Conservation (phyloP, 2,113 vertebrate genomes). For the Microcebus griseorufus region DNA sequence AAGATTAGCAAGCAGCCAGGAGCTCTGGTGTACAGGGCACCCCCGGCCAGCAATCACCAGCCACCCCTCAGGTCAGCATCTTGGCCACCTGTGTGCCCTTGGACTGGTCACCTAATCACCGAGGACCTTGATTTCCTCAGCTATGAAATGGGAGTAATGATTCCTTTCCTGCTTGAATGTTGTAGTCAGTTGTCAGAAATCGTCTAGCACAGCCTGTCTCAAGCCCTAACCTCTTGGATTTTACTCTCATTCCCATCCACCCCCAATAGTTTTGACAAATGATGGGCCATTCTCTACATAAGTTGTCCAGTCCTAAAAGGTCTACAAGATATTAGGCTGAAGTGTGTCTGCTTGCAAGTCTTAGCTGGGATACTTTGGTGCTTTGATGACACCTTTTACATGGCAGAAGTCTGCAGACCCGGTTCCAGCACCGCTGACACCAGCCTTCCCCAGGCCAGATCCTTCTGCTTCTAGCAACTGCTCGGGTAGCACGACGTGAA, state of each 20-base stretch:
- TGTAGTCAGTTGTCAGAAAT: neutral
- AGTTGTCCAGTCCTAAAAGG: neutral
- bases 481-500: neutral
- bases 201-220: neutral
- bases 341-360: neutral
- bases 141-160: neutral
- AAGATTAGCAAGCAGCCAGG: neutral
- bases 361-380: neutral
- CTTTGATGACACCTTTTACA: neutral
- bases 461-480: neutral
- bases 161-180: neutral
- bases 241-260: rapidly evolving
- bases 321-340: neutral
- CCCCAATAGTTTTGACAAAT: neutral
- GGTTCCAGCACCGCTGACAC: neutral
- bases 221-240: neutral
- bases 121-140: neutral
- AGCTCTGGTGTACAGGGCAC: neutral
- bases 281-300: neutral
- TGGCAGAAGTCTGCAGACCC: neutral
- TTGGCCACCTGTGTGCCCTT: neutral
- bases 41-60: neutral
- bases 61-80: neutral
- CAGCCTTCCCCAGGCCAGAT: neutral
- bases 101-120: neutral